Evolutionary conservation across 2,888 invertebrate genomes (phyloP), one percentile per base, ranked within the genome.

Genomic region (Leuctra nigra): DNA sequence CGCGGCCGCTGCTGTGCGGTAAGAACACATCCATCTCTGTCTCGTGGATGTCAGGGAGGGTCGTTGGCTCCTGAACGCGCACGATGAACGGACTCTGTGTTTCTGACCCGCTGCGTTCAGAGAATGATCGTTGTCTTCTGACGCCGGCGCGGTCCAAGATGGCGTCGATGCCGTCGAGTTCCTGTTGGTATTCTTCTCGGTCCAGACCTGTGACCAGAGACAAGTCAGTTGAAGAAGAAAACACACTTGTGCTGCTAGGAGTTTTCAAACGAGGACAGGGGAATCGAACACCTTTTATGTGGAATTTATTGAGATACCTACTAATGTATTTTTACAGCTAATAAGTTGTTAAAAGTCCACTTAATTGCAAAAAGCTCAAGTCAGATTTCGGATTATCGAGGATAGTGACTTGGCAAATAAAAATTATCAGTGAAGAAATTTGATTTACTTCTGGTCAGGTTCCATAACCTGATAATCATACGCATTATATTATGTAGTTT

Each of bases 111-210:
- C 39, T 38, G 29, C 18, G 16, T 6, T 20, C 41, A 13, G 59
- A 53, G 9, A 39, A 33, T 4, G 47, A 35, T 14, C 58, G 52
- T 11, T 39, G 25, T 11, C 46, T 41, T 23, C 62, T 58, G 41
- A 54, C 52, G 7, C 54, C 36, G 1, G 63, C 57, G 7, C 61
- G 53, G 9, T 56, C 56, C n/a, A 63, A 48, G 14, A 63, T 57
- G 9, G 59, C 58, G 35, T 61, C 56, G 23, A 62, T 60, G 2
- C 63, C 63, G 29, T 60, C 61, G 41, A 57, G 16, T 7, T 62
- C 61, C 9, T 62, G 59, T 20, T 62, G 62, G 41, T 53, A 56
- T 11, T 14, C 2, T 9, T 47, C 22, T n/a, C n/a, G n/a, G n/a
- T n/a, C 50, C 33, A 14, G 13, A 33, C 20, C 16, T 33, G 14